Percentiles rank a stretch among this genome's conserved stretches.
These are phyloP conservation scores for Pontoporia blainvillei DNA, from an alignment of 2,113 vertebrate genomes.

Conservation along the genomic window DNA sequence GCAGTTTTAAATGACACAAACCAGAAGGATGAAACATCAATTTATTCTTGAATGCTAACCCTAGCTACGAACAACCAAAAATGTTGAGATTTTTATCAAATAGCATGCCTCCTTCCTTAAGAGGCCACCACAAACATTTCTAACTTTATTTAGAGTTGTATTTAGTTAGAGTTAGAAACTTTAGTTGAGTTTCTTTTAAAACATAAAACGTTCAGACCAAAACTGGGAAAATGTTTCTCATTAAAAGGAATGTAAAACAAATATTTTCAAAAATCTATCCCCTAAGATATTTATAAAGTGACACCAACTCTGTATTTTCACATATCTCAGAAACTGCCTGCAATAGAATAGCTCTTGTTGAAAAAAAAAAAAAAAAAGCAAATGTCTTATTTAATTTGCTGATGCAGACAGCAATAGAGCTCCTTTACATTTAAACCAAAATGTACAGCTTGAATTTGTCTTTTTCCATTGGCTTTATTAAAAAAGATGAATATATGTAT, in stretches of 20 bases:
- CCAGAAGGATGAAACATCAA: not conserved
- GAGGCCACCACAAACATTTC: not conserved
- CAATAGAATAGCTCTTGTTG: not conserved
- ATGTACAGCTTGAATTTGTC: not conserved
- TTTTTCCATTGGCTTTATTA: conserved; percentile 9
- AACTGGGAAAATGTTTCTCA: not conserved
- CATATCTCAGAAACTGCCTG: not conserved
- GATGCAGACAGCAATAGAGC: not conserved
- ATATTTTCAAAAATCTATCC: conserved; percentile 35
- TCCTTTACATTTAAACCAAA: conserved; percentile 3
- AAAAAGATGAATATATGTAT: not conserved
- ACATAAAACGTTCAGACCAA: not conserved
- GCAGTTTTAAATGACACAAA: not conserved
- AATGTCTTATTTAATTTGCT: conserved; percentile 26
- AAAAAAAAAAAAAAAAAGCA: not conserved
- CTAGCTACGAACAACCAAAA: not conserved
- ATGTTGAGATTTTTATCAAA: not conserved
- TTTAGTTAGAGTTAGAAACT: too few species aligned
- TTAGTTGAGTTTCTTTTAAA: not conserved
- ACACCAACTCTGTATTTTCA: not conserved
- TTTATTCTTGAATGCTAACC: not conserved
- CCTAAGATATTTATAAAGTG: not conserved
- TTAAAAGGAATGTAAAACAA: conserved; percentile 31
- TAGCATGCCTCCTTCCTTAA: not conserved
- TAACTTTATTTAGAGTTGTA: not conserved